Evolutionary conservation across 2,888 invertebrate genomes (phyloP), one percentile per base, ranked within the genome.

Genomic region (Caenorhabditis doughertyi): DNA sequence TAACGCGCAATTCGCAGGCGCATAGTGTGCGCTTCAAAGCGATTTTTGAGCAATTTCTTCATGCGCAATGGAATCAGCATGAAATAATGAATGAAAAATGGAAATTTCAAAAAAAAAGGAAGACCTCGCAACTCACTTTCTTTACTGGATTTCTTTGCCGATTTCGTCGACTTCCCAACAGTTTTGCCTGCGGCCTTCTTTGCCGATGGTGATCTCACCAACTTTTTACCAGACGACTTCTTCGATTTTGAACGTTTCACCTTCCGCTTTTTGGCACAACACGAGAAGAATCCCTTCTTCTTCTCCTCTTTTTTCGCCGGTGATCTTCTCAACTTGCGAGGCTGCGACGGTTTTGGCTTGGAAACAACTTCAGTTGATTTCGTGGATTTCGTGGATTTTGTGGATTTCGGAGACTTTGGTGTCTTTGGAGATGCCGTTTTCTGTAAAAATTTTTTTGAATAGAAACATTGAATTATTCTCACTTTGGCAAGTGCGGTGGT

Each of bases 401-500:
- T n/a, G n/a, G n/a, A n/a, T n/a, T 55, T 67, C 11, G 29, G 2
- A 16, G 60, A 35, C 4, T 53, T 64, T 7, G 73, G n/a, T 5
- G 53, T 32, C 21, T 64, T 73, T 55, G 64, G 56, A 0, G 64
- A 56, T n/a, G 53, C 64, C 18, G 39, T 21, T 60, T 73, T 73
- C 64, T 73, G 64, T 9, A 44, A 64, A n/a, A n/a, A n/a, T n/a
- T n/a, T n/a, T n/a, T n/a, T n/a, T n/a, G n/a, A n/a, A n/a, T n/a
- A n/a, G n/a, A n/a, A n/a, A n/a, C n/a, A n/a, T n/a, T n/a, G n/a
- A n/a, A n/a, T n/a, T n/a, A n/a, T 51, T 51, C 16, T 56, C 60
- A 76, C 76, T 60, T 76, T 76, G 39, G 27, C 74, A 32, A 58
- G 56, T 49, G 67, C 76, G 47, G 47, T 60, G 51, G 58, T 60